Base-by-base conservation (phyloP, 1,140 invertebrate species). In the Trachelipus rathkii region DNA sequence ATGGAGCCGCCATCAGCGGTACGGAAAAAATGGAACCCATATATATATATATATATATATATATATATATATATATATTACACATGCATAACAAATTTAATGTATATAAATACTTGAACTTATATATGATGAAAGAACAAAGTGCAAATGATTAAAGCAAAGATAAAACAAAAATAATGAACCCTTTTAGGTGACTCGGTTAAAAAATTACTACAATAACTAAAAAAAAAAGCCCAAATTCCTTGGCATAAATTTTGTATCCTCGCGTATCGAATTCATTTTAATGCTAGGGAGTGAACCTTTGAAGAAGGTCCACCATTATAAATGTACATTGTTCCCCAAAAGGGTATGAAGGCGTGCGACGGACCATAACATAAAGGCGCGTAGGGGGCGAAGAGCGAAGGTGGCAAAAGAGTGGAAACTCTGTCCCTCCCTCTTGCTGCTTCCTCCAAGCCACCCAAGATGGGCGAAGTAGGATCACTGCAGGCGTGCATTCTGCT, bases 331-430 rank as follows among this genome's bases (percentile, higher is more conserved):
- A n/a, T 66, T 23, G 60, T 23, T 13, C 10, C 46, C 46, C 24
- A 77, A 78, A 77, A 74, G 77, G 77, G 79, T 76, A 73, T 78
- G 76, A 71, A 45, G 33, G 53, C 8, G 23, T 46, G 74, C 10
- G 75, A 81, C 80, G 75, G 75, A 81, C 80, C 80, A 74, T 76
- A 78, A 69, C 71, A 77, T 66, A 81, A 73, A 73, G 80, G 80
- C 75, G 78, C 76, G 74, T 81, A 81, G 69, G 80, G 80, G 71
- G 80, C 78, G 80, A 81, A 81, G 80, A 81, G 80, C 70, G 75
- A 76, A 43, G 80, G 80, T 44, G 80, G 77, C 71, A 81, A 72
- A 68, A 73, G 75, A 24, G 80, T 67, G 60, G 75, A 67, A 67
- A 78, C 44, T 70, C 74, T 67, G 69, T 71, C 68, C 74, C 68